Evolutionary conservation across 2,888 invertebrate species (phyloP), one percentile per base, ranked within the genome.

Genomic region (Zaprionus obscuricornis): DNA sequence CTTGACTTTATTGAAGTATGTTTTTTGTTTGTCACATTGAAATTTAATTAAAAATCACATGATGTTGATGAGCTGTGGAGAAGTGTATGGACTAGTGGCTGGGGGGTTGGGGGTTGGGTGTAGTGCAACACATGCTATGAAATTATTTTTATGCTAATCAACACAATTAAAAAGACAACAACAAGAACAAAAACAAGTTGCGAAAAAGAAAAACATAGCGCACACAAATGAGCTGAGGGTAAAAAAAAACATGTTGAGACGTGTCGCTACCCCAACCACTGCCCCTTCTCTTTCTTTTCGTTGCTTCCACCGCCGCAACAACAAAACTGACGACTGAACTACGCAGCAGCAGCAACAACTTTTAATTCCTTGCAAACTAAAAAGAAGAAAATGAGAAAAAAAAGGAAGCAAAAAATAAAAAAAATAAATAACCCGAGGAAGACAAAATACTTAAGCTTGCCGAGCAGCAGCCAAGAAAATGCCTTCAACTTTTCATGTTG

Each of bases 1-100:
- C 20, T 36, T 52, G 54, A 57, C 39, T 74, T 52, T 42, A 57
- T 58, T 37, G 42, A 45, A 17, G 33, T 39, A 39, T 43, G 34
- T 26, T 54, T 27, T 34, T n/a, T n/a, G n/a, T n/a, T n/a, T 62
- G 52, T 49, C 62, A 45, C 27, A 29, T 69, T 66, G 58, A 66
- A 63, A 52, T 63, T 76, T 63, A 81, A 81, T 76, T 69, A 56
- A 49, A 17, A n/a, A n/a, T n/a, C n/a, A n/a, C n/a, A n/a, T n/a
- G n/a, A n/a, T n/a, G n/a, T n/a, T n/a, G n/a, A n/a, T n/a, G n/a
- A n/a, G n/a, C n/a, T n/a, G n/a, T n/a, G n/a, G n/a, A n/a, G n/a
- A n/a, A n/a, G n/a, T n/a, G n/a, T n/a, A n/a, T n/a, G n/a, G n/a
- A n/a, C n/a, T n/a, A n/a, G n/a, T n/a, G n/a, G n/a, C n/a, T n/a